Percentiles rank a stretch among this genome's conserved stretches.
Conservation (phyloP, 2,888 invertebrate genomes). For the Pachymerium ferrugineum region DNA sequence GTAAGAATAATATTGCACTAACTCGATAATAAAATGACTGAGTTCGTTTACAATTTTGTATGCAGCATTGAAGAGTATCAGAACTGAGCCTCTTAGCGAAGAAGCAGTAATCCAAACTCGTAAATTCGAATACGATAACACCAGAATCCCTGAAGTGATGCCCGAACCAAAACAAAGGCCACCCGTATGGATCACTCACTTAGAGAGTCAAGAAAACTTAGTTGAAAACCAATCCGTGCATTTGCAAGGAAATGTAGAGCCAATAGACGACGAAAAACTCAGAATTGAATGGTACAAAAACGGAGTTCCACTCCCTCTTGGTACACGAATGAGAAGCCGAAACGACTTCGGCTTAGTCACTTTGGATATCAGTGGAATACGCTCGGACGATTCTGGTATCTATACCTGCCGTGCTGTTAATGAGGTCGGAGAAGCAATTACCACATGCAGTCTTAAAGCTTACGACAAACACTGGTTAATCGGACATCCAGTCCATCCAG, state of each 20-base stretch:
- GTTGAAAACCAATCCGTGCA: conserved; percentile 80
- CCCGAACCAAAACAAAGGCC: conserved; percentile 70
- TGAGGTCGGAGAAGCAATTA: conserved; percentile 86
- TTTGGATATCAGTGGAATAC: conserved; percentile 76
- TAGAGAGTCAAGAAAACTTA: conserved; percentile 74
- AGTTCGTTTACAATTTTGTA: background rate
- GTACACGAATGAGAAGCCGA: conserved; percentile 80
- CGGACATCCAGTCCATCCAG: conserved; percentile 80
- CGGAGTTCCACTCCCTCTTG: conserved; percentile 59
- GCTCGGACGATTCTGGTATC: conserved; percentile 87
- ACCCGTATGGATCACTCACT: conserved; percentile 90
- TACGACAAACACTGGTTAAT: conserved; percentile 69
- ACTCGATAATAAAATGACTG: conserved; percentile 29
- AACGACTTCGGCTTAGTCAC: conserved; percentile 97
- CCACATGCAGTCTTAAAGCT: conserved; percentile 81
- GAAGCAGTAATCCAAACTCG: conserved; percentile 89
- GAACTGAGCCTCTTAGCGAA: conserved; percentile 78
- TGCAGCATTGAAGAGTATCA: conserved; percentile 55
- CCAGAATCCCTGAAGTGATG: conserved; percentile 78
- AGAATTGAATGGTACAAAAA: conserved; percentile 88
- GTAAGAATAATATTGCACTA: conserved; percentile 41
- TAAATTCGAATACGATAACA: conserved; percentile 84
- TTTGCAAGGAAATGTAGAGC: conserved; percentile 84
- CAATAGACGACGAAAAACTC: conserved; percentile 79
- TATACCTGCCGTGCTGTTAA: conserved; percentile 94